Evolutionary conservation across 1,140 invertebrate genomes (phyloP).

Genomic region (Grapholita molesta): DNA sequence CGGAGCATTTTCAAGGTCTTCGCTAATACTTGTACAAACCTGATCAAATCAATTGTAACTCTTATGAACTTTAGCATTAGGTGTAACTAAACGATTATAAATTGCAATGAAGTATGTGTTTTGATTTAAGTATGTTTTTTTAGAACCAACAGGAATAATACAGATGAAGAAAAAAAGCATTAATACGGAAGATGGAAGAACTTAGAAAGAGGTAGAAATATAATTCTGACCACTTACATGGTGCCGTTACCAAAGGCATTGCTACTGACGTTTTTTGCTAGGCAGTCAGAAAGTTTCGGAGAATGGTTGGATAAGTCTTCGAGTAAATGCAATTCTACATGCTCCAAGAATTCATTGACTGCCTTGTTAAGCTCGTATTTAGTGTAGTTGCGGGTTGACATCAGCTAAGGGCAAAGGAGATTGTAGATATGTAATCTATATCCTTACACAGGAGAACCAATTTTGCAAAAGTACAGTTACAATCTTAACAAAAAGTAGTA

Average conservation of each 20-base stretch:
- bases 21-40: constrained; percentile 47
- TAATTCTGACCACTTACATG: constrained; percentile 53
- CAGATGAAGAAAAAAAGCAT: too few relatives aligned
- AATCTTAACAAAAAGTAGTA: too few relatives aligned
- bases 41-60: too few relatives aligned
- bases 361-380: constrained; percentile 68
- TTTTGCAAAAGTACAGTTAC: too few relatives aligned
- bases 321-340: constrained; percentile 51
- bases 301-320: constrained; percentile 45
- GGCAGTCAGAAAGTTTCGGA: constrained; percentile 48
- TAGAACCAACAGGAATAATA: too few relatives aligned
- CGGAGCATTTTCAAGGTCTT: constrained; percentile 41
- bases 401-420: constrained; percentile 41
- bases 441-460: too few relatives aligned
- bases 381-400: constrained; percentile 65
- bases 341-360: constrained; percentile 57
- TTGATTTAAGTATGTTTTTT: too few relatives aligned
- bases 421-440: constrained; percentile 3
- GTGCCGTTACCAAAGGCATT: constrained; percentile 55
- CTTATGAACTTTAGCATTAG: too few relatives aligned
- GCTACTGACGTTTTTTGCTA: constrained; percentile 41
- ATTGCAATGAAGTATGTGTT: too few relatives aligned
- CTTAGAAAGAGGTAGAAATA: neutral
- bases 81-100: too few relatives aligned
- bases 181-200: too few relatives aligned